Conservation (phyloP, 1,140 invertebrate genomes). For the Pomacea maculata region DNA sequence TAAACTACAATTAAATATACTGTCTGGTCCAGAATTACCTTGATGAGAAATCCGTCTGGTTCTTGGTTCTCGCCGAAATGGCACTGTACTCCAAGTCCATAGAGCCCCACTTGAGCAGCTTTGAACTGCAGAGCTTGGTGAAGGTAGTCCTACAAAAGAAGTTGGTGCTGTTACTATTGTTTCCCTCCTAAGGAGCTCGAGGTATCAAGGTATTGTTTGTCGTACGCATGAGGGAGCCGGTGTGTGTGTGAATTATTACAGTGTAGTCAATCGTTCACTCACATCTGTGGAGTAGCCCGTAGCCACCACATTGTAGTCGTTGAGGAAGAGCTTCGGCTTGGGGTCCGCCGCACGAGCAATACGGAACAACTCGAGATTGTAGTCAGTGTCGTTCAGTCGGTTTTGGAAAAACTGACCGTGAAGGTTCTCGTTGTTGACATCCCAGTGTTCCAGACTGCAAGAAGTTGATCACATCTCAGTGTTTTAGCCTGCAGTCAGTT, state of each 20-base stretch:
- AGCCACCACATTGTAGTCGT: constrained; percentile 46
- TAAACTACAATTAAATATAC: not conserved
- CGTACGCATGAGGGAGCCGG: no score
- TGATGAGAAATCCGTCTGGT: constrained; percentile 6
- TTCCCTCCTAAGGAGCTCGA: no score
- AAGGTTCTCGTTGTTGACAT: constrained; percentile 53
- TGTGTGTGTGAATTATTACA: no score
- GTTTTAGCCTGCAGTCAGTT: no score
- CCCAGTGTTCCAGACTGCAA: constrained; percentile 38
- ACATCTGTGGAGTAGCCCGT: constrained; percentile 30
- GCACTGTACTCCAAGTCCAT: constrained; percentile 23
- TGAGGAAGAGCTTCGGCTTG: constrained; percentile 44
- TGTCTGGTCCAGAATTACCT: not conserved
- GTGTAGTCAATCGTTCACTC: not conserved
- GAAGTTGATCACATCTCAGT: no score
- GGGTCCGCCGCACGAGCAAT: constrained; percentile 36
- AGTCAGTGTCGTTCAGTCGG: constrained; percentile 27
- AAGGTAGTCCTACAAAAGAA: constrained; percentile 10
- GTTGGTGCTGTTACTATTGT: not conserved
- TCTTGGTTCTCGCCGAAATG: constrained; percentile 5
- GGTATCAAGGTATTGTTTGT: no score
- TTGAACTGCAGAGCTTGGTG: constrained; percentile 7
- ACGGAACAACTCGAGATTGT: constrained; percentile 46
- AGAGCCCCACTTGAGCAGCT: constrained; percentile 12
- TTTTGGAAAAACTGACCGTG: constrained; percentile 40